These are phyloP conservation scores for Smutsia gigantea DNA, from an alignment of 2,797 vertebrate genomes.

Conservation along the genomic window DNA sequence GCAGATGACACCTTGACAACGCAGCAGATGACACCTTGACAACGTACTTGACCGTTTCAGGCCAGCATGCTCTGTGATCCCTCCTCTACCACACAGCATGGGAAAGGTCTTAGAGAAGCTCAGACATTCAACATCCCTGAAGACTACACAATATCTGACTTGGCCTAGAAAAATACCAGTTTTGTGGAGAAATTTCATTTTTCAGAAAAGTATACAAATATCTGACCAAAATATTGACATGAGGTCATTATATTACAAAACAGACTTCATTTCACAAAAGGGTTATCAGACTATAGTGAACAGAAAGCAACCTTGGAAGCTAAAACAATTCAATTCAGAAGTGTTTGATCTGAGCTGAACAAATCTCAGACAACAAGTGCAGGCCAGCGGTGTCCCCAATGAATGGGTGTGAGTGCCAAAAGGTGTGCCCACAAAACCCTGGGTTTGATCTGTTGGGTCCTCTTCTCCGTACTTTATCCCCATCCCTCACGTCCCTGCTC, in stretches of 20 bases:
- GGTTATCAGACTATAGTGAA: neutral
- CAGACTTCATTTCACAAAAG: neutral
- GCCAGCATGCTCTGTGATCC: neutral
- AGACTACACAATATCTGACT: too few species aligned
- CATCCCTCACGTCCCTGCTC: neutral
- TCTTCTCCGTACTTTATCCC: neutral
- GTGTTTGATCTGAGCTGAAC: neutral
- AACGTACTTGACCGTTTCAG: neutral
- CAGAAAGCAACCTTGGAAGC: neutral
- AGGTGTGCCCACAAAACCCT: too few species aligned
- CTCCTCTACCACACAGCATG: neutral
- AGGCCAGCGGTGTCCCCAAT: neutral
- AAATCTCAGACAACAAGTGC: neutral
- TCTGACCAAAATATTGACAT: neutral
- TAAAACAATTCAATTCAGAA: neutral
- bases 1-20: neutral
- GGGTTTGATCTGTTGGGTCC: too few species aligned
- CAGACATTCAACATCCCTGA: neutral
- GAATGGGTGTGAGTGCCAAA: too few species aligned
- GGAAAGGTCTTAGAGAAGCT: neutral
- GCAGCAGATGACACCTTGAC: neutral
- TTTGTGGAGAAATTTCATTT: neutral
- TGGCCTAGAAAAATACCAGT: neutral
- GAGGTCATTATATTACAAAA: neutral
- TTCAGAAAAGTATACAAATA: neutral